Evolutionary conservation across 2,113 vertebrate genomes (phyloP).

Genomic region (Cathartes aura): DNA sequence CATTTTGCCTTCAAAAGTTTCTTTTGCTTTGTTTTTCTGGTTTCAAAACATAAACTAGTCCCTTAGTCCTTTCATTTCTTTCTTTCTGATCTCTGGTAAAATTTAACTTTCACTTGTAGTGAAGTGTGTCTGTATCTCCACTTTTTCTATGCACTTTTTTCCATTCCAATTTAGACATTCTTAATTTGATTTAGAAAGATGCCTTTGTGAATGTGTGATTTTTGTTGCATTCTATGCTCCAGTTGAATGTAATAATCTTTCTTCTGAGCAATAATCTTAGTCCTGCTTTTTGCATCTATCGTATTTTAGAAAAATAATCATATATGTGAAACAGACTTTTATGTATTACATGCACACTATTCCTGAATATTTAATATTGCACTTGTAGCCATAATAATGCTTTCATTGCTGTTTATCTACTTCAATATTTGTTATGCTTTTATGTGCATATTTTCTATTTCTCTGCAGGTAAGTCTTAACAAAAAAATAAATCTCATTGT

Average conservation of each 20-base stretch:
- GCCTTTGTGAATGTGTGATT: accelerated
- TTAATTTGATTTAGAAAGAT: not conserved
- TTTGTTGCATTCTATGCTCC: not conserved
- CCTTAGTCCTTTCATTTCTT: not conserved
- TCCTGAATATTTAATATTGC: not conserved
- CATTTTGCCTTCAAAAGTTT: not conserved
- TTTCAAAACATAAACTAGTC: not conserved
- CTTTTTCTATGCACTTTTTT: not conserved
- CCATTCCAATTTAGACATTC: not conserved
- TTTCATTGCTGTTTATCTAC: not conserved
- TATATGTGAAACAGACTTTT: not conserved
- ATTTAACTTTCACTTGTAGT: not conserved
- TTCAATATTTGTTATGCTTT: not conserved
- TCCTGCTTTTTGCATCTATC: not conserved
- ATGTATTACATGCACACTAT: not conserved
- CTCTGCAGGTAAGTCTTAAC: not conserved
- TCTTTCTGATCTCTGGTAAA: not conserved
- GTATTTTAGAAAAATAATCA: not conserved
- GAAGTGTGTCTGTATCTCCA: not conserved
- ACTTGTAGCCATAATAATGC: not conserved
- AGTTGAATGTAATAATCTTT: not conserved
- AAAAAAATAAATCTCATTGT: not conserved
- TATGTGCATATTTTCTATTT: not conserved
- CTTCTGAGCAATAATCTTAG: not conserved
- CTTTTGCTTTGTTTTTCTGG: not conserved